Evolutionary conservation across 2,888 invertebrate species (phyloP).

Genomic region (Coelopa pilipes): DNA sequence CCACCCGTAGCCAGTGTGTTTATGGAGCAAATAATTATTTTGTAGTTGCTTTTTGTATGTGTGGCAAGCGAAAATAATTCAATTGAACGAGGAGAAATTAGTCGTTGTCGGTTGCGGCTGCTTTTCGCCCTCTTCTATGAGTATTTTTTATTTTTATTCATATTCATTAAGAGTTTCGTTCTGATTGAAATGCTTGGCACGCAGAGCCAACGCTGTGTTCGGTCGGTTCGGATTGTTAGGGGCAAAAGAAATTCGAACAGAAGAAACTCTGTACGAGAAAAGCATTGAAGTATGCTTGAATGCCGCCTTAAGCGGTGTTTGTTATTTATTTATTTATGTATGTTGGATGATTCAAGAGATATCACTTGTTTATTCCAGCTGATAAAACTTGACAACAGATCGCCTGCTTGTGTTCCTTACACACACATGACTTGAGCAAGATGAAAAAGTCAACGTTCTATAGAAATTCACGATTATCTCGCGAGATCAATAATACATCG

Average conservation of each 20-base stretch:
- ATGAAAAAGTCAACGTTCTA: too few relatives aligned
- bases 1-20: background rate
- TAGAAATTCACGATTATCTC: too few relatives aligned
- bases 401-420: background rate
- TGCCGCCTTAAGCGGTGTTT: constrained; percentile 12
- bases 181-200: constrained; percentile 39
- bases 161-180: constrained; percentile 21
- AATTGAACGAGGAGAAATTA: constrained; percentile 19
- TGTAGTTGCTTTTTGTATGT: constrained; percentile 5
- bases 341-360: background rate
- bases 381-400: too few relatives aligned
- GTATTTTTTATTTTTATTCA: constrained; percentile 25
- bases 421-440: too few relatives aligned
- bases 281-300: constrained; percentile 25
- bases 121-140: constrained; percentile 3
- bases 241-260: constrained; percentile 26
- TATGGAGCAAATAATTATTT: background rate
- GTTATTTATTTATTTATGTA: constrained; percentile 36
- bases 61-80: background rate
- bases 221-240: background rate
- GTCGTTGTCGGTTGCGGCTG: constrained; percentile 21
- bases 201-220: background rate
- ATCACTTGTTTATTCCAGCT: too few relatives aligned
- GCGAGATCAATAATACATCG: too few relatives aligned
- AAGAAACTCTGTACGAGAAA: constrained; percentile 8